Evolutionary conservation across 2,888 invertebrate genomes (phyloP), one percentile per base, ranked within the genome.

Genomic region (Dendrolimus houi): DNA sequence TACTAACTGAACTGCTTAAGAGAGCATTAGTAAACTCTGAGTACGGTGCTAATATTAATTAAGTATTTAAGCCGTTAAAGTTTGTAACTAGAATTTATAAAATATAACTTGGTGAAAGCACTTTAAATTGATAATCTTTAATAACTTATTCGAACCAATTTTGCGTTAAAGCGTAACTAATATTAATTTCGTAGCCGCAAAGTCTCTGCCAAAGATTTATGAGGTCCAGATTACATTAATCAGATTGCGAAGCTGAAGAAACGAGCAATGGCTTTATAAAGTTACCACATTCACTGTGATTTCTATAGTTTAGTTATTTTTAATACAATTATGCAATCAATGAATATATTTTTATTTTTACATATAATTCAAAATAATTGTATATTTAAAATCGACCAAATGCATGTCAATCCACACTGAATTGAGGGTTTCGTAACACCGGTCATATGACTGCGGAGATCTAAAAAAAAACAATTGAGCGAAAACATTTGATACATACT

Each of bases 201-300:
- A 65, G 56, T 64, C 57, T 61, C 57, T 56, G 56, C 54, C 56
- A 58, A 62, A 62, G 66, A 68, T 66, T 66, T 66, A 67, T 63
- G 58, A 60, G 60, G 60, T 56, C 55, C 53, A 56, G 59, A 52
- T 64, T 58, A 56, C 57, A 61, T 61, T 62, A 62, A 64, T 63
- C 58, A 60, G 61, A 65, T 60, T 61, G 62, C 57, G 59, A 60
- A 59, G 57, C 61, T 62, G 59, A 56, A 57, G 59, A 60, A 54
- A 55, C 57, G 60, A 52, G 55, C 60, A 66, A 60, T 62, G 62
- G 59, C 61, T 56, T 52, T 10, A 47, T 47, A 47, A 12, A 10
- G 47, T 10, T 47, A 47, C 47, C 47, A 47, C 12, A 47, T 47
- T 47, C 47, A 2, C 47, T 10, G 47, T 9, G 0, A 8, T 10